Evolutionary conservation across 2,888 invertebrate species (phyloP).

Genomic region (Dusona sp.): DNA sequence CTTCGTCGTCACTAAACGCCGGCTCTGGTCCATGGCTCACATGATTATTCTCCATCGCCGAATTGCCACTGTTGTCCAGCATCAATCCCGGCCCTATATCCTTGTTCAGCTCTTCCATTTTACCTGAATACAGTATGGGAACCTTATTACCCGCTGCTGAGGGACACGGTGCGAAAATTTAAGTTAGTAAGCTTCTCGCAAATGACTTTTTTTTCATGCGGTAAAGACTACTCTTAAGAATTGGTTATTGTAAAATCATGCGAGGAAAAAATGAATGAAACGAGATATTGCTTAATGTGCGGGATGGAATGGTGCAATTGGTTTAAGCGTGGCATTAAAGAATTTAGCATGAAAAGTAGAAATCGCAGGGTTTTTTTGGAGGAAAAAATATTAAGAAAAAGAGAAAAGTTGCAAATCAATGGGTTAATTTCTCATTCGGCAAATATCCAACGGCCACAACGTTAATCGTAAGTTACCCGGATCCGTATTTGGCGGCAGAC

Average conservation of each 20-base stretch:
- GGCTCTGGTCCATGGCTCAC: constrained; percentile 88
- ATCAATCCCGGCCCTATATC: constrained; percentile 79
- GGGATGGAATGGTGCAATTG: background rate
- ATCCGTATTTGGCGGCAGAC: constrained; percentile 87
- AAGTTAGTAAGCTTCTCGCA: constrained; percentile 79
- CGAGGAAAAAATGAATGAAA: background rate
- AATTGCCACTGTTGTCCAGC: constrained; percentile 77
- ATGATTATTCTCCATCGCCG: constrained; percentile 85
- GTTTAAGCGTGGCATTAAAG: background rate
- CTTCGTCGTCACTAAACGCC: constrained; percentile 94
- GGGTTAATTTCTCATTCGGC: background rate
- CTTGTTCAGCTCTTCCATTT: constrained; percentile 83
- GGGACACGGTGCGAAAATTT: constrained; percentile 79
- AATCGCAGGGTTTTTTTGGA: background rate
- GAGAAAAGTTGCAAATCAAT: constrained; percentile 1
- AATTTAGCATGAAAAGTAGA: background rate
- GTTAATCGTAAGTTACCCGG: constrained; percentile 83
- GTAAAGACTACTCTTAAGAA: background rate
- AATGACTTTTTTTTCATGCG: constrained; percentile 31
- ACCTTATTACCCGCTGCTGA: constrained; percentile 82
- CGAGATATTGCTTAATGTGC: background rate
- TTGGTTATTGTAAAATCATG: background rate
- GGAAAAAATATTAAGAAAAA: constrained; percentile 30
- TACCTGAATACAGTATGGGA: constrained; percentile 83
- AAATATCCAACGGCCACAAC: constrained; percentile 7